phyloP scores from a whole-genome alignment of 2,888 invertebrate species.

The Gasteruption jaculator region DNA sequence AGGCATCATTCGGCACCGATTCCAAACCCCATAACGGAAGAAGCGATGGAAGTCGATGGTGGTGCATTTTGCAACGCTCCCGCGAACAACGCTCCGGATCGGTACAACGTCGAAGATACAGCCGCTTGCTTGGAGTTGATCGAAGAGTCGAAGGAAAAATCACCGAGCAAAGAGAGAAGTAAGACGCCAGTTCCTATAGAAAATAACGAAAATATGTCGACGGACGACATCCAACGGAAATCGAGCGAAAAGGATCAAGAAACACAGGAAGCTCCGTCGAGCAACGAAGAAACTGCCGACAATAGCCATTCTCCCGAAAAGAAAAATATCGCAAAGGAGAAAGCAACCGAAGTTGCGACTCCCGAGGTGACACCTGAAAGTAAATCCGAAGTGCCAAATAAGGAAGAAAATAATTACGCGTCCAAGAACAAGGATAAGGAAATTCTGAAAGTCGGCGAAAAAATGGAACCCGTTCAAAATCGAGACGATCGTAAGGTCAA shows the following conservation, averaged over 20 bases:
- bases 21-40: conserved; percentile 40
- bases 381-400: conserved; percentile 13
- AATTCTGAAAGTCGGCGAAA: too few relatives aligned
- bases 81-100: conserved; percentile 29
- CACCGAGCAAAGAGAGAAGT: conserved; percentile 43
- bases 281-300: too few relatives aligned
- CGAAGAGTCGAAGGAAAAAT: conserved; percentile 49
- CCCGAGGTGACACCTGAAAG: background rate
- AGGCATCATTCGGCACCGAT: conserved; percentile 45
- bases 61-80: conserved; percentile 23
- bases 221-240: conserved; percentile 7
- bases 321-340: background rate
- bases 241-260: conserved; percentile 4
- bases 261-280: conserved; percentile 10
- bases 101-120: conserved; percentile 34
- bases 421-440: conserved; percentile 10
- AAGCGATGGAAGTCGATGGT: conserved; percentile 41
- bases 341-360: background rate
- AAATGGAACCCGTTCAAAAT: conserved; percentile 17
- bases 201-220: conserved; percentile 18
- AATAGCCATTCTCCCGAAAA: background rate
- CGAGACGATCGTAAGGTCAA: conserved; percentile 30
- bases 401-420: conserved; percentile 20
- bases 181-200: conserved; percentile 45
- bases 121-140: conserved; percentile 52